These are phyloP conservation scores for Cyanistes caeruleus DNA, from an alignment of 2,113 vertebrate species.

Conservation along the genomic window DNA sequence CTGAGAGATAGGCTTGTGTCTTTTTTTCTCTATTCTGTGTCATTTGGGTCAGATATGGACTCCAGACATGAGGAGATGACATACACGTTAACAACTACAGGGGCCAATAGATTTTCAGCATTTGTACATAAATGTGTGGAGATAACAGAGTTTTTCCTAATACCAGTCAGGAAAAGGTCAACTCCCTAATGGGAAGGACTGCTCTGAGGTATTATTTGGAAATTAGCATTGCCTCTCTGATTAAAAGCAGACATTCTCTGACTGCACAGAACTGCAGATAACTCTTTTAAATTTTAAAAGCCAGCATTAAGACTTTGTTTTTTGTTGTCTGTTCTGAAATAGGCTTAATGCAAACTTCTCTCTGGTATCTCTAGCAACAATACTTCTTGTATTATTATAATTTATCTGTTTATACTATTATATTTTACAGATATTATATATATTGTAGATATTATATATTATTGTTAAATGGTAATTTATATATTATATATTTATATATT, in stretches of 20 bases:
- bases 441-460: no score
- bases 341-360: not conserved
- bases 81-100: not conserved
- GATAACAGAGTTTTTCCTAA: not conserved
- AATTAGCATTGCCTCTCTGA: not conserved
- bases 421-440: no score
- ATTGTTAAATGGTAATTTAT: no score
- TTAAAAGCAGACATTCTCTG: not conserved
- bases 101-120: not conserved
- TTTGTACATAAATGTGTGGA: not conserved
- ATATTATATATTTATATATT: no score
- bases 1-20: fast-evolving
- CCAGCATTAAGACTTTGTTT: not conserved
- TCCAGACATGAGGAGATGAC: not conserved
- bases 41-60: not conserved
- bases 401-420: no score
- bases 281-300: not conserved
- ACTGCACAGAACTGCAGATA: not conserved
- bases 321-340: not conserved
- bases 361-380: not conserved
- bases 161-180: not conserved
- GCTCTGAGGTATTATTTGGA: not conserved
- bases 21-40: not conserved
- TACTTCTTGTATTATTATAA: not conserved
- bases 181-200: not conserved